Evolutionary conservation across 2,113 vertebrate species (phyloP).

Genomic region (Percina caprodes): DNA sequence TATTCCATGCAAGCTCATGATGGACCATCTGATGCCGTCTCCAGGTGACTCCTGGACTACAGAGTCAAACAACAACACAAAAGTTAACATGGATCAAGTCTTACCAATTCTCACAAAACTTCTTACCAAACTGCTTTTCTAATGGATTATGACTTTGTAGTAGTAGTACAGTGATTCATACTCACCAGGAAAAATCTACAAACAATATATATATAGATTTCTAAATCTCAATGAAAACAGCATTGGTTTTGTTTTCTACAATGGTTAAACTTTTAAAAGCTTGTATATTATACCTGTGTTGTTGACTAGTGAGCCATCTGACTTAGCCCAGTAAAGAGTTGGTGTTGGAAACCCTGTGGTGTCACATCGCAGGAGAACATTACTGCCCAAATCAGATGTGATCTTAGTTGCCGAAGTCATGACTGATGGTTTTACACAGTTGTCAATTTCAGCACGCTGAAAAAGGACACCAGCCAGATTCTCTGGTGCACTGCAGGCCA

Average conservation of each 20-base stretch:
- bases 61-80: slow-evolving; percentile 57
- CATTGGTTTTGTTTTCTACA: not conserved
- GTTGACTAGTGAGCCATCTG: slow-evolving; percentile 84
- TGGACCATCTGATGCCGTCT: slow-evolving; percentile 94
- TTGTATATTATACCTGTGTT: slow-evolving; percentile 87
- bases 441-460: slow-evolving; percentile 91
- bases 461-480: slow-evolving; percentile 90
- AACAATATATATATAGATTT: rapidly evolving
- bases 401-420: slow-evolving; percentile 97
- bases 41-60: slow-evolving; percentile 95
- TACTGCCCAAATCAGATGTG: slow-evolving; percentile 91
- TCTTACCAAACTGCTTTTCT: not conserved
- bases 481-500: slow-evolving; percentile 91
- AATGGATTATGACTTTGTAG: not conserved
- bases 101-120: not conserved
- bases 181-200: not conserved
- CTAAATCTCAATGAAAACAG: not conserved
- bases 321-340: slow-evolving; percentile 87
- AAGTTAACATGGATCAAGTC: slow-evolving; percentile 3
- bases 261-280: not conserved
- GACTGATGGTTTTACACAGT: slow-evolving; percentile 92
- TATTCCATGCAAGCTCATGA: slow-evolving; percentile 93
- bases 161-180: not conserved
- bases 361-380: slow-evolving; percentile 94
- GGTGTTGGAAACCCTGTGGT: slow-evolving; percentile 93